Conservation (phyloP, 2,797 vertebrate species). For the Falco concolor region DNA sequence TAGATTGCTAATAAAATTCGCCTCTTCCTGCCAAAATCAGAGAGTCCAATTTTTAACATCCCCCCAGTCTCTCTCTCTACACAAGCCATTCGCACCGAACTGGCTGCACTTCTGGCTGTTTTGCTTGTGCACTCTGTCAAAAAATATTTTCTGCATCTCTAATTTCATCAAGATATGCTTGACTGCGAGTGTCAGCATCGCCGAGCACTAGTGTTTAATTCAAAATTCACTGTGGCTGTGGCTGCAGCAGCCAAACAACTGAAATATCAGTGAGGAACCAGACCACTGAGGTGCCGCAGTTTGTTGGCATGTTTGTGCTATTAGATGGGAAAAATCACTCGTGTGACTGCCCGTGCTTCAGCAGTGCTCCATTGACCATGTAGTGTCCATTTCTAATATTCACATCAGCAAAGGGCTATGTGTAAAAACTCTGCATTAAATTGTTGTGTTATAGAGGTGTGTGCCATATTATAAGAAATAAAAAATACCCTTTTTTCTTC, state of each 20-base stretch:
- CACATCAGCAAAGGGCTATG: not conserved
- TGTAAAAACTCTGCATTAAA: not conserved
- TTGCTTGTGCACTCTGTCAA: constrained; percentile 66
- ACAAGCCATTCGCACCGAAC: constrained; percentile 49
- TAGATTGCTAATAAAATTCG: constrained; percentile 73
- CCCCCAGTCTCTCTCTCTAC: constrained; percentile 40
- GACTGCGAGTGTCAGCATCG: constrained; percentile 67
- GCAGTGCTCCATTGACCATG: not conserved
- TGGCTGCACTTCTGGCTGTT: constrained; percentile 68
- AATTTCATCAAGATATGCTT: constrained; percentile 75
- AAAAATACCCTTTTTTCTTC: not conserved
- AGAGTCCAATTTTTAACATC: constrained; percentile 71
- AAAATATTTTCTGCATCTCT: constrained; percentile 77
- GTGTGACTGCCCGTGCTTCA: not conserved
- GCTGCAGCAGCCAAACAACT: constrained; percentile 51
- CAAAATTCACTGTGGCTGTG: constrained; percentile 8
- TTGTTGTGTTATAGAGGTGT: not conserved
- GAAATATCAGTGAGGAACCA: constrained; percentile 63
- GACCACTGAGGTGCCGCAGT: constrained; percentile 37
- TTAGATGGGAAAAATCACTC: constrained; percentile 23
- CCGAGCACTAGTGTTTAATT: constrained; percentile 63
- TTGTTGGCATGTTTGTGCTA: constrained; percentile 48
- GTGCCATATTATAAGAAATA: not conserved
- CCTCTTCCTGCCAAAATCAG: constrained; percentile 75
- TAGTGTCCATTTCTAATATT: not conserved